Percentiles rank a stretch among this genome's conserved stretches.
These are phyloP conservation scores for Asteroscopus sphinx DNA, from an alignment of 2,888 invertebrate genomes.

Conservation along the genomic window DNA sequence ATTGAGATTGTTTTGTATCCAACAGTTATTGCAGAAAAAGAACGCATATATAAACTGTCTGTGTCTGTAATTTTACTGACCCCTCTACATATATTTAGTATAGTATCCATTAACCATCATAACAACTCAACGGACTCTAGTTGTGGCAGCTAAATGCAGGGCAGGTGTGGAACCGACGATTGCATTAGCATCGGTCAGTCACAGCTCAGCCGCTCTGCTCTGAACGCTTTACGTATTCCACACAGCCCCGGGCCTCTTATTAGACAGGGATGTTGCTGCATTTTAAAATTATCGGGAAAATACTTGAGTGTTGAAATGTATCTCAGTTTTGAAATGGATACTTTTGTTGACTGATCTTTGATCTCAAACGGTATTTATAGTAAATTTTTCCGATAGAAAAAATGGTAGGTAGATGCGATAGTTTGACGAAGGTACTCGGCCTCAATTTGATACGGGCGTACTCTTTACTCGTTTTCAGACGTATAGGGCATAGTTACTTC, in stretches of 20 bases:
- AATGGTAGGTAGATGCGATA: neutral
- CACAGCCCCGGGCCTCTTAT: constrained; percentile 21
- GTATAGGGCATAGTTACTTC: neutral
- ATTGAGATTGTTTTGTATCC: no score
- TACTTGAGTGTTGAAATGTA: constrained; percentile 13
- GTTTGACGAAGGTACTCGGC: constrained; percentile 12
- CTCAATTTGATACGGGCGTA: neutral
- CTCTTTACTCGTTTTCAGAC: neutral
- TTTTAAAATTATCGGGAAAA: constrained; percentile 30
- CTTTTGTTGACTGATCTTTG: neutral
- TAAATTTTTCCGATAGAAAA: neutral
- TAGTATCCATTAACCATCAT: constrained; percentile 3
- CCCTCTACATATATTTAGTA: no score
- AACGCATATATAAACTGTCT: no score
- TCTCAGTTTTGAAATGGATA: constrained; percentile 10
- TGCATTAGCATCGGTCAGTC: constrained; percentile 46
- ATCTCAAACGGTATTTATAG: neutral
- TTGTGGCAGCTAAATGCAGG: constrained; percentile 15
- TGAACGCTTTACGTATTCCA: constrained; percentile 32
- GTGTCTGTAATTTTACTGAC: no score
- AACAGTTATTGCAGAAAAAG: no score
- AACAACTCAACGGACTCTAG: constrained; percentile 1
- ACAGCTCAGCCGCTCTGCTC: constrained; percentile 11
- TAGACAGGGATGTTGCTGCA: constrained; percentile 28
- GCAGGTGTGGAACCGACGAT: constrained; percentile 40